These are phyloP conservation scores for Alosa alosa DNA, from an alignment of 2,113 vertebrate species.

Conservation along the genomic window DNA sequence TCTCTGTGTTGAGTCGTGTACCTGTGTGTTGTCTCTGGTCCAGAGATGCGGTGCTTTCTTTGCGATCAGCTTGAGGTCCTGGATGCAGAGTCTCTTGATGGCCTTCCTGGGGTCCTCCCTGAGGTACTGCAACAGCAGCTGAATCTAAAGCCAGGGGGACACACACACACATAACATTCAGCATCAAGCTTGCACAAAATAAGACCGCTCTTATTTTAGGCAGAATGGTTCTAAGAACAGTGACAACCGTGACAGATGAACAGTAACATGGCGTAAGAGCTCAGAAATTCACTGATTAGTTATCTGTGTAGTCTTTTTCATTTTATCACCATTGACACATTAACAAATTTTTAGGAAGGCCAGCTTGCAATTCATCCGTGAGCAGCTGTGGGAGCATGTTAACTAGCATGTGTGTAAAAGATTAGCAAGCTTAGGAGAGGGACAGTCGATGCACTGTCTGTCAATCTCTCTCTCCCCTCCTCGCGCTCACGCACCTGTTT, in stretches of 20 bases:
- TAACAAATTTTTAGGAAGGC: no score
- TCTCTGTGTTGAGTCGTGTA: slow-evolving; percentile 43
- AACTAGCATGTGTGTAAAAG: not conserved
- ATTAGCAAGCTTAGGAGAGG: not conserved
- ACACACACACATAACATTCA: not conserved
- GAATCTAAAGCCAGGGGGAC: slow-evolving; percentile 77
- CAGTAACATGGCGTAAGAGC: not conserved
- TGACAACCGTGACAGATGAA: not conserved
- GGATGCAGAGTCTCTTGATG: slow-evolving; percentile 89
- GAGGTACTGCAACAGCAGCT: slow-evolving; percentile 91
- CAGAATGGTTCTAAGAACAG: not conserved
- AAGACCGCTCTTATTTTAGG: not conserved
- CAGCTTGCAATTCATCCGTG: no score
- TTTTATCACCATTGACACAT: no score
- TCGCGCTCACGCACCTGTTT: slow-evolving; percentile 79
- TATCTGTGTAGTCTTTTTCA: not conserved
- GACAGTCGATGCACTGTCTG: no score
- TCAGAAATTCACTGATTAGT: not conserved
- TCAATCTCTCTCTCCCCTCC: not conserved
- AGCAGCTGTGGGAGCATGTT: not conserved
- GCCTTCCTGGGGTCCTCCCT: slow-evolving; percentile 92
- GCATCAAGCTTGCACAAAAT: not conserved
- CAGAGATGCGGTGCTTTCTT: slow-evolving; percentile 95
- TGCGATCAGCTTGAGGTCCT: slow-evolving; percentile 90
- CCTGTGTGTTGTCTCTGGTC: slow-evolving; percentile 93